Percentiles rank a stretch among this genome's conserved stretches.
Conservation (phyloP, 2,113 vertebrate species). For the Anthoscopus minutus region DNA sequence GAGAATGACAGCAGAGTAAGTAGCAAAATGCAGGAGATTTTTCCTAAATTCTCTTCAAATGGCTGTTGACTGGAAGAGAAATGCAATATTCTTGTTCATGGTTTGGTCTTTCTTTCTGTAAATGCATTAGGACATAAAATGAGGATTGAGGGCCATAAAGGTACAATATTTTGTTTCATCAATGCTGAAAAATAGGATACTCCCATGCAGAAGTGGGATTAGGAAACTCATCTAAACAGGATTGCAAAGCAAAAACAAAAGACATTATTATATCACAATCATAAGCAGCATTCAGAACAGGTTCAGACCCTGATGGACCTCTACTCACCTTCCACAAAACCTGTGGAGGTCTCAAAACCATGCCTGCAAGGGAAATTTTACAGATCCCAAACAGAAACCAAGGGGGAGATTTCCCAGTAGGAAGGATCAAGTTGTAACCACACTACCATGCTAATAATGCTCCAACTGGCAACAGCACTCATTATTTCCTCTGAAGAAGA, state of each 20-base stretch:
- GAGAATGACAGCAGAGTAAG: neutral
- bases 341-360: neutral
- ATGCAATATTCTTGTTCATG: neutral
- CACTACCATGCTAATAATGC: neutral
- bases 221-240: neutral
- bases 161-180: neutral
- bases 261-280: neutral
- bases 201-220: neutral
- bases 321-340: neutral
- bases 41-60: neutral
- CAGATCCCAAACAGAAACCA: neutral
- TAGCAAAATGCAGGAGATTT: neutral
- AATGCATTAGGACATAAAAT: neutral
- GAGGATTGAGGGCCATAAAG: neutral
- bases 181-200: neutral
- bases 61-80: neutral
- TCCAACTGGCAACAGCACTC: neutral
- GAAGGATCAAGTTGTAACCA: neutral
- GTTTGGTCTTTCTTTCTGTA: neutral
- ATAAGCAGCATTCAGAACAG: neutral
- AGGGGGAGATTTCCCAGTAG: neutral
- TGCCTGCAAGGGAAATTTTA: neutral
- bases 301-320: neutral
- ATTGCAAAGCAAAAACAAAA: neutral
- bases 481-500: neutral